These are phyloP conservation scores for Plecotus auritus DNA, from an alignment of 2,113 vertebrate species.

Conservation along the genomic window DNA sequence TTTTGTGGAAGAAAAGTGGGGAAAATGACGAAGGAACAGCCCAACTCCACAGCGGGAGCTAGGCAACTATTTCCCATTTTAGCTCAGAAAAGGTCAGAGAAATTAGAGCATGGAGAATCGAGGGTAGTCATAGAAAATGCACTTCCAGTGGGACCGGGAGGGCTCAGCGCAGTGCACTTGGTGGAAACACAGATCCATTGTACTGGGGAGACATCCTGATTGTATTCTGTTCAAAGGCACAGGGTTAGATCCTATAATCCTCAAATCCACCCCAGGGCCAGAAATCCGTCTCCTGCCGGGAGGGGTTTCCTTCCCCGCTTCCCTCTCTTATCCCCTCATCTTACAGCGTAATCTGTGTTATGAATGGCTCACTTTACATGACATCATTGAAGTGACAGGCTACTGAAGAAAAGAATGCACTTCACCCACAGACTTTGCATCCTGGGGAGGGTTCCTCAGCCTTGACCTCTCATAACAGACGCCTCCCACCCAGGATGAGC, in stretches of 20 bases:
- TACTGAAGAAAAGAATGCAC: not conserved
- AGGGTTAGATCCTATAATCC: not conserved
- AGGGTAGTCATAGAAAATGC: not conserved
- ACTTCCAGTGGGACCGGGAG: not conserved
- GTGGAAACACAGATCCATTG: not conserved
- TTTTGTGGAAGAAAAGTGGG: not conserved
- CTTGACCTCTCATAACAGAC: not conserved
- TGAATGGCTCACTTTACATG: not conserved
- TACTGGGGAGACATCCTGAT: not conserved
- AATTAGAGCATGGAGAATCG: not conserved
- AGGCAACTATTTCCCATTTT: slow-evolving; percentile 7
- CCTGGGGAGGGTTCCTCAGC: not conserved
- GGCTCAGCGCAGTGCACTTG: not conserved
- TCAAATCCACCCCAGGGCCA: not conserved
- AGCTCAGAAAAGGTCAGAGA: not conserved
- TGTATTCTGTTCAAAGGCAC: not conserved
- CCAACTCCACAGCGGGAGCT: not conserved
- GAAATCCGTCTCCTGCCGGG: not conserved
- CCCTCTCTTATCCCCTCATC: not conserved
- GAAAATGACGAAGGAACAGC: not conserved
- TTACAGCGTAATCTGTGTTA: not conserved
- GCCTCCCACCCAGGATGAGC: not conserved
- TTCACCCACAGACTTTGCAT: not conserved
- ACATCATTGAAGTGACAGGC: not conserved
- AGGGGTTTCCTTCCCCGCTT: too few species aligned